A percentile compares a stretch with the other conserved stretches of the same genome.
phyloP scores from a whole-genome alignment of 2,797 vertebrate species.

The Clarias fuscus region DNA sequence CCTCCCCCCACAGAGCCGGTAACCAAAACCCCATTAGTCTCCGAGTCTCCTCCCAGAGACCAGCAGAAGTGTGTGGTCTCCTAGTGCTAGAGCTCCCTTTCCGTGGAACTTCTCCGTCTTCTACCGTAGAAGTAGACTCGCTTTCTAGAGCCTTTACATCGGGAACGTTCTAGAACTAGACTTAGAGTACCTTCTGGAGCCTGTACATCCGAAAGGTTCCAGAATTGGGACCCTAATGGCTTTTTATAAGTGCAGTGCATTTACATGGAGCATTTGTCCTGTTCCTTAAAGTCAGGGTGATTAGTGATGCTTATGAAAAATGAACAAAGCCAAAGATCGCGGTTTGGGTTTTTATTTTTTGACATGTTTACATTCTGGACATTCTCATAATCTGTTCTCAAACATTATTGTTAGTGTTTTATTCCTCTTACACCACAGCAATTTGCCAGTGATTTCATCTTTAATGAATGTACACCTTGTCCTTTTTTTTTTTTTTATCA shows the following conservation, averaged over 20 bases:
- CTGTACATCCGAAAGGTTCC: neutral
- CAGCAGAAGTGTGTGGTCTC: constrained; percentile 73
- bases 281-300: neutral
- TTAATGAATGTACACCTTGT: neutral
- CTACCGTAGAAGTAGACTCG: neutral
- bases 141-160: neutral
- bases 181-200: neutral
- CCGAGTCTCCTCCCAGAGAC: constrained; percentile 59
- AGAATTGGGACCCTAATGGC: constrained; percentile 23
- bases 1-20: constrained; percentile 68
- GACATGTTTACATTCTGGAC: constrained; percentile 1
- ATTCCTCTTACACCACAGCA: neutral
- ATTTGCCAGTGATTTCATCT: neutral
- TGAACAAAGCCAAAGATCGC: neutral
- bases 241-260: constrained; percentile 58
- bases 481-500: neutral
- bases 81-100: constrained; percentile 62
- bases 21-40: constrained; percentile 68
- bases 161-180: neutral
- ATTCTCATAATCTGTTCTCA: neutral
- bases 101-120: constrained; percentile 21
- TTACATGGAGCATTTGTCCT: constrained; percentile 64
- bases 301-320: neutral
- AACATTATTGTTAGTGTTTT: neutral
- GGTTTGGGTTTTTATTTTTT: neutral